phyloP scores from a whole-genome alignment of 2,888 invertebrate species.

The Amblyteles armatorius region DNA sequence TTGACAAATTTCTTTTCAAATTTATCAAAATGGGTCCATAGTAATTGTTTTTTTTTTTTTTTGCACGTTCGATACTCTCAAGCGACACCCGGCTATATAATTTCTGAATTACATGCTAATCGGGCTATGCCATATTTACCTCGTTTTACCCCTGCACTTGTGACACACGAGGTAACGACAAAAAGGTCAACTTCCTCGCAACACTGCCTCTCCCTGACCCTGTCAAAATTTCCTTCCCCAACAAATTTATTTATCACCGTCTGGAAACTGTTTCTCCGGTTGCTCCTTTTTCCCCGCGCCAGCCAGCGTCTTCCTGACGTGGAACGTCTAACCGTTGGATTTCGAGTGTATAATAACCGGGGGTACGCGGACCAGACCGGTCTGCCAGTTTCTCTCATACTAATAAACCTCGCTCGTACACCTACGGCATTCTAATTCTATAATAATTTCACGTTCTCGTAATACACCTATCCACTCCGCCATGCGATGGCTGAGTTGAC shows the following conservation, averaged over 20 bases:
- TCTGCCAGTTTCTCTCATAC: slow-evolving; percentile 67
- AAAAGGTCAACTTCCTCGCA: neutral
- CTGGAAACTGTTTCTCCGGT: slow-evolving; percentile 55
- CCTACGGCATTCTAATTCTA: slow-evolving; percentile 63
- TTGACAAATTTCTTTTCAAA: neutral
- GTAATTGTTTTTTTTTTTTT: neutral
- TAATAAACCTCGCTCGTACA: slow-evolving; percentile 7
- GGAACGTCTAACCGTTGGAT: slow-evolving; percentile 66
- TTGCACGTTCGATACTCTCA: neutral
- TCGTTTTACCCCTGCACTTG: too few species aligned
- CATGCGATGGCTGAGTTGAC: slow-evolving; percentile 18
- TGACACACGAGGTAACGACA: neutral
- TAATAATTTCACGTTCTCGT: slow-evolving; percentile 66
- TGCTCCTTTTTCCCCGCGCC: slow-evolving; percentile 61
- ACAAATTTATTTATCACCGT: slow-evolving; percentile 67
- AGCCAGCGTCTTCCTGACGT: slow-evolving; percentile 50
- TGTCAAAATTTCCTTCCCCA: slow-evolving; percentile 59
- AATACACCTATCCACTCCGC: slow-evolving; percentile 46
- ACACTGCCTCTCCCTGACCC: slow-evolving; percentile 62
- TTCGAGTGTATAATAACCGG: slow-evolving; percentile 69
- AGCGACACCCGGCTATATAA: neutral
- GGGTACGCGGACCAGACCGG: slow-evolving; percentile 62
- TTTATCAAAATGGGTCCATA: neutral
- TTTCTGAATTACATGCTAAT: too few species aligned
- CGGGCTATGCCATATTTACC: too few species aligned